These are phyloP conservation scores for Parascotia fuliginaria DNA, from an alignment of 2,888 invertebrate genomes.

Conservation along the genomic window DNA sequence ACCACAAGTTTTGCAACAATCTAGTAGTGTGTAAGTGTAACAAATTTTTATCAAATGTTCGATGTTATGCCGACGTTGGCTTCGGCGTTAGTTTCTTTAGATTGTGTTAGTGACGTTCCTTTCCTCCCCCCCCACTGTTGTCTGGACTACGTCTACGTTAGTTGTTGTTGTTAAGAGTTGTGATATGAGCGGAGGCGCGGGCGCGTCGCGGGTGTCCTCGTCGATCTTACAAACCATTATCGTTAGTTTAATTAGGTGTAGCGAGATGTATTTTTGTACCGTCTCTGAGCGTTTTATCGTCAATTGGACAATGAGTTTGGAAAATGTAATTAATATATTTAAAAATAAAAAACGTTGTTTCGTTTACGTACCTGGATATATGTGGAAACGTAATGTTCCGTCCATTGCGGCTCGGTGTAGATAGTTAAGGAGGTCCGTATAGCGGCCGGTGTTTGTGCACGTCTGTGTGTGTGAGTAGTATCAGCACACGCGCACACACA, in stretches of 20 bases:
- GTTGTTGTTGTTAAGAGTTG: slow-evolving; percentile 73
- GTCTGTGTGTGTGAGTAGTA: not conserved
- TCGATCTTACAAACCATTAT: slow-evolving; percentile 25
- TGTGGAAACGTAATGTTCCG: slow-evolving; percentile 66
- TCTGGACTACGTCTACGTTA: slow-evolving; percentile 6
- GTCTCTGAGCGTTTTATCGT: slow-evolving; percentile 62
- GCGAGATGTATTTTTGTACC: slow-evolving; percentile 81
- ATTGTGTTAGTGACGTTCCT: slow-evolving; percentile 49
- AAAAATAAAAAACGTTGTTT: slow-evolving; percentile 49
- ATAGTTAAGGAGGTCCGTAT: slow-evolving; percentile 71
- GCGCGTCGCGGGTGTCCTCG: slow-evolving; percentile 56
- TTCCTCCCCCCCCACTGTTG: slow-evolving; percentile 31
- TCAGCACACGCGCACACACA: too few species aligned
- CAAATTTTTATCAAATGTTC: slow-evolving; percentile 71
- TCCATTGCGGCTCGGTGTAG: slow-evolving; percentile 75
- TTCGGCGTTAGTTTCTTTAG: slow-evolving; percentile 59
- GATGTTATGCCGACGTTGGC: slow-evolving; percentile 54
- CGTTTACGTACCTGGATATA: slow-evolving; percentile 69
- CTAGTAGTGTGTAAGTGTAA: slow-evolving; percentile 62
- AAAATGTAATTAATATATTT: slow-evolving; percentile 33
- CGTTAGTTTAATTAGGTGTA: slow-evolving; percentile 75
- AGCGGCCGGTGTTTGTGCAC: slow-evolving; percentile 50
- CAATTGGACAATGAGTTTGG: slow-evolving; percentile 63
- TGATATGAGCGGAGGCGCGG: slow-evolving; percentile 66
- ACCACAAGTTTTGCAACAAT: slow-evolving; percentile 79